Conservation (phyloP, 2,113 vertebrate species). For the Tenrec ecaudatus region DNA sequence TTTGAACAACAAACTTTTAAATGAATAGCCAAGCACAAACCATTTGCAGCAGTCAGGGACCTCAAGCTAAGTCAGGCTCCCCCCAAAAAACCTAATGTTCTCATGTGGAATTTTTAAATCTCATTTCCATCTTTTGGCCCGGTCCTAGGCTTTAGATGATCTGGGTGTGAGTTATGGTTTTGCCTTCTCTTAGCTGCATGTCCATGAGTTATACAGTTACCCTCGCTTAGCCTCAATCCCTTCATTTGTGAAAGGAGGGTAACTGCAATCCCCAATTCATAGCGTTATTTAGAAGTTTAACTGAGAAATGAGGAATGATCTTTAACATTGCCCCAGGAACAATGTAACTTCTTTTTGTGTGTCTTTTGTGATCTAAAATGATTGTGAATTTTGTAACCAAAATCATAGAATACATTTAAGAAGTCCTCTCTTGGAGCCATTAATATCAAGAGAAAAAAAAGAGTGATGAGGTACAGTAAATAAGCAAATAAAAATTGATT, state of each 20-base stretch:
- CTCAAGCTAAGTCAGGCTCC: background rate
- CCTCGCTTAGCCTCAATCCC: background rate
- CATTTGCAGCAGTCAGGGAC: background rate
- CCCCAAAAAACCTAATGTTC: background rate
- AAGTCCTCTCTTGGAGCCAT: background rate
- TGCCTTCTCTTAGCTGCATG: conserved; percentile 11
- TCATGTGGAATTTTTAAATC: background rate
- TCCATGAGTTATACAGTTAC: background rate
- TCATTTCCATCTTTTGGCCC: background rate
- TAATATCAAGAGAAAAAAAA: conserved; percentile 16
- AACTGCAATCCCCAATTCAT: background rate
- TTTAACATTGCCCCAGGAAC: background rate
- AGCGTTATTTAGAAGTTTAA: background rate
- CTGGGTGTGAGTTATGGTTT: background rate
- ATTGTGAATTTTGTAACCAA: background rate
- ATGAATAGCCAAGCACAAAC: background rate
- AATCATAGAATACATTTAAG: background rate
- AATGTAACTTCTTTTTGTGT: background rate
- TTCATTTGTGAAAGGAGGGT: background rate
- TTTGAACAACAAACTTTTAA: too few species aligned
- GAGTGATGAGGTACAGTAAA: conserved; percentile 34
- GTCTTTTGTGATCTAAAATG: background rate
- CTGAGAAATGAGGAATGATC: background rate
- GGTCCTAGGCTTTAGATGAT: background rate
- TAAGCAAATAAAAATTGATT: conserved; percentile 30